Conservation (phyloP, 2,113 vertebrate species). For the Orycteropus afer region DNA sequence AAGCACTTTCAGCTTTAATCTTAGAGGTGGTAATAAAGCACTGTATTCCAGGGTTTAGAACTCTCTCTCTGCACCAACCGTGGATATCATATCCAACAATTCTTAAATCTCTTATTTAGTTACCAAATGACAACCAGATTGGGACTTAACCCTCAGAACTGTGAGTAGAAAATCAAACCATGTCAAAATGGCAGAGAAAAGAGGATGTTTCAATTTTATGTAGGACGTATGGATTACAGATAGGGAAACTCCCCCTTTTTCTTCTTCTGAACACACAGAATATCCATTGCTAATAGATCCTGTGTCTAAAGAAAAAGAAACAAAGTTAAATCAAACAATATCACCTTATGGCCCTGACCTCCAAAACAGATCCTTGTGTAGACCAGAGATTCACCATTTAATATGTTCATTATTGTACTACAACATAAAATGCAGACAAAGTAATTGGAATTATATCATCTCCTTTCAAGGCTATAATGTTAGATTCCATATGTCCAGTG, state of each 20-base stretch:
- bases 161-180: not conserved
- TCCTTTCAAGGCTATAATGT: not conserved
- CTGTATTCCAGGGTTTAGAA: conserved; percentile 29
- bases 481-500: not conserved
- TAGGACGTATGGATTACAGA: not conserved
- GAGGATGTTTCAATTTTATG: not conserved
- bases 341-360: not conserved
- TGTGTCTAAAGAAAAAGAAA: not conserved
- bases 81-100: not conserved
- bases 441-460: not conserved
- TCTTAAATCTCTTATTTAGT: conserved; percentile 31
- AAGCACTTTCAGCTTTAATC: not conserved
- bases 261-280: not conserved
- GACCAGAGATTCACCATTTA: not conserved
- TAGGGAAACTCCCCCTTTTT: not conserved
- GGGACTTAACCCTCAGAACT: conserved; percentile 30
- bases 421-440: not conserved
- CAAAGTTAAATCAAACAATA: not conserved
- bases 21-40: conserved; percentile 2
- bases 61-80: not conserved
- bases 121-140: not conserved
- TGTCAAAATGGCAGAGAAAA: not conserved
- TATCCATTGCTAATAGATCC: not conserved
- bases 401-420: not conserved
- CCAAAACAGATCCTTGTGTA: not conserved